Conservation (phyloP, 2,888 invertebrate species). For the Bembecia ichneumoniformis region DNA sequence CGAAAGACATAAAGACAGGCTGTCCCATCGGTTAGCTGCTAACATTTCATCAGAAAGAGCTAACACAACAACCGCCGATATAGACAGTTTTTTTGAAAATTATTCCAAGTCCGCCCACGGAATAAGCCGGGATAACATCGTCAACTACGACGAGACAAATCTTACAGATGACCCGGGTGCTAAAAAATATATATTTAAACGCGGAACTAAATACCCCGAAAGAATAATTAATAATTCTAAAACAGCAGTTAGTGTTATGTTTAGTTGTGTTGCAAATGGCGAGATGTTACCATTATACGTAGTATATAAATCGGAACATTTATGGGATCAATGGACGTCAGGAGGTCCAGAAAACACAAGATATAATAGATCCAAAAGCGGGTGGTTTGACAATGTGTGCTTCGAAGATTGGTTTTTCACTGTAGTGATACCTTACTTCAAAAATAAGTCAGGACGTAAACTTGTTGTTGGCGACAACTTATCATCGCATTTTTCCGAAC, state of each 20-base stretch:
- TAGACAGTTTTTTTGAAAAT: background rate
- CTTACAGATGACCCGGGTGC: background rate
- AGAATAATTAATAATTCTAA: constrained; percentile 2
- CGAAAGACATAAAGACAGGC: constrained; percentile 5
- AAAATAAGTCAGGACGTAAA: constrained; percentile 17
- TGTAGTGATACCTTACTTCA: constrained; percentile 16
- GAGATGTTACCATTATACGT: too few species aligned
- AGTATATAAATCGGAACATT: constrained; percentile 8
- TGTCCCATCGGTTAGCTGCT: constrained; percentile 8
- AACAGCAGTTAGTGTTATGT: constrained; percentile 1
- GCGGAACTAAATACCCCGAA: constrained; percentile 3
- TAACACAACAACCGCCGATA: constrained; percentile 1
- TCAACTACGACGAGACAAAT: background rate
- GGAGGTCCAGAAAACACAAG: constrained; percentile 8
- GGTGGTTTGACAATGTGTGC: constrained; percentile 9
- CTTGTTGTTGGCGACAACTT: constrained; percentile 38
- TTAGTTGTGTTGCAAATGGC: background rate
- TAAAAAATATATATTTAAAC: constrained; percentile 1
- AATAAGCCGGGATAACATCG: background rate
- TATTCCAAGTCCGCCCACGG: background rate
- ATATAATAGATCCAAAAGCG: constrained; percentile 1
- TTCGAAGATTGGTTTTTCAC: constrained; percentile 23
- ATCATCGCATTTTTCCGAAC: constrained; percentile 19
- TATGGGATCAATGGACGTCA: constrained; percentile 9
- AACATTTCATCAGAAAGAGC: too few species aligned